A percentile compares a stretch with the other conserved stretches of the same genome.
Conservation (phyloP, 2,888 invertebrate genomes). For the Drosophila aldrichi region DNA sequence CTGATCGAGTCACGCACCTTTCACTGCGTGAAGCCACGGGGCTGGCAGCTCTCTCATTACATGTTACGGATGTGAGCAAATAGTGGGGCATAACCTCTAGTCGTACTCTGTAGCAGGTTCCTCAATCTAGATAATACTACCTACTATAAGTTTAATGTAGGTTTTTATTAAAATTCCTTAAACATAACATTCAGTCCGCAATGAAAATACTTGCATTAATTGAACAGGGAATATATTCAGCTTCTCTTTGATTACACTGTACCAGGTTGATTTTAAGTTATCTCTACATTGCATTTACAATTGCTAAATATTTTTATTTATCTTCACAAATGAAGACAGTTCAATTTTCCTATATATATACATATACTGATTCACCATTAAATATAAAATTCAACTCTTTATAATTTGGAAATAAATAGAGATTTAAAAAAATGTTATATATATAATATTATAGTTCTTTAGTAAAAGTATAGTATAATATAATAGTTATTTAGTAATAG, state of each 20-base stretch:
- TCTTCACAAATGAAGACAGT: too few species aligned
- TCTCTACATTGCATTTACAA: neutral
- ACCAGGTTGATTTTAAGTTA: neutral
- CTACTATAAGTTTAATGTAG: neutral
- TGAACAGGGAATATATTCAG: neutral
- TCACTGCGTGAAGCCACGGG: constrained; percentile 17
- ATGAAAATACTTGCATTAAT: neutral
- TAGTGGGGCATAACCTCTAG: neutral
- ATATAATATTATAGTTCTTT: too few species aligned
- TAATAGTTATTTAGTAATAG: too few species aligned
- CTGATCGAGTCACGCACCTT: constrained; percentile 65
- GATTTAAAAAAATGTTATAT: too few species aligned
- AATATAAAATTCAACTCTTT: too few species aligned
- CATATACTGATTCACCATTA: too few species aligned
- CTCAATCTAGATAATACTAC: neutral
- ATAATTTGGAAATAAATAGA: too few species aligned
- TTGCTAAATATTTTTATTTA: too few species aligned
- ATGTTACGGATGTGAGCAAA: constrained; percentile 12
- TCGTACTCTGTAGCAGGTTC: neutral
- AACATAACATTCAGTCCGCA: neutral
- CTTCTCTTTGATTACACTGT: neutral
- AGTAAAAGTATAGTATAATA: too few species aligned
- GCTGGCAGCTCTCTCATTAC: constrained; percentile 2
- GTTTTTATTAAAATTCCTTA: neutral
- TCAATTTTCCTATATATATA: too few species aligned